phyloP scores from a whole-genome alignment of 2,113 vertebrate genomes.

The Mustela lutreola region DNA sequence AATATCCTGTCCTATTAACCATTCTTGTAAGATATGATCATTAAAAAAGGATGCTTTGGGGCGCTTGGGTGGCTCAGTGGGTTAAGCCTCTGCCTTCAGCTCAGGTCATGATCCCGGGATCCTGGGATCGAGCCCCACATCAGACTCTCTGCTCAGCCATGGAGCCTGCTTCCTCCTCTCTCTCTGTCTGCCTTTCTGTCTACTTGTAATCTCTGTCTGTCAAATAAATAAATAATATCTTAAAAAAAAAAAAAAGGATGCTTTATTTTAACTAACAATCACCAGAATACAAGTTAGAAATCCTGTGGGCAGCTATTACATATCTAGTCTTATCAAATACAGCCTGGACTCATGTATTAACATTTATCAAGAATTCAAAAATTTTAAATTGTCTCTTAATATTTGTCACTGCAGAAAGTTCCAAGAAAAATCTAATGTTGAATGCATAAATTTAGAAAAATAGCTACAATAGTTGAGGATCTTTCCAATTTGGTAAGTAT shows the following conservation, averaged over 20 bases:
- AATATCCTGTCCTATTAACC: background rate
- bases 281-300: background rate
- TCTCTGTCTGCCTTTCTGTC: no score
- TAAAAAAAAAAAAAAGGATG: background rate
- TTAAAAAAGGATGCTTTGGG: background rate
- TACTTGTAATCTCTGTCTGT: no score
- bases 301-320: background rate
- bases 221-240: no score
- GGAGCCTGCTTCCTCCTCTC: no score
- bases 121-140: no score
- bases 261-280: background rate
- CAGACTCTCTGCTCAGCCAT: no score
- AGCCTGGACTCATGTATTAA: background rate
- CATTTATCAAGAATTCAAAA: background rate
- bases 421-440: background rate
- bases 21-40: background rate
- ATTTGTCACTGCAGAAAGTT: background rate
- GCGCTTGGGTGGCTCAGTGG: no score
- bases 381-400: background rate
- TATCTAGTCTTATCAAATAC: background rate
- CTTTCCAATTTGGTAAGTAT: background rate
- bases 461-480: background rate
- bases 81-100: no score
- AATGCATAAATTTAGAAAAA: background rate
- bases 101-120: no score